phyloP scores from a whole-genome alignment of 2,797 vertebrate genomes.

The Sebastes cheni region DNA sequence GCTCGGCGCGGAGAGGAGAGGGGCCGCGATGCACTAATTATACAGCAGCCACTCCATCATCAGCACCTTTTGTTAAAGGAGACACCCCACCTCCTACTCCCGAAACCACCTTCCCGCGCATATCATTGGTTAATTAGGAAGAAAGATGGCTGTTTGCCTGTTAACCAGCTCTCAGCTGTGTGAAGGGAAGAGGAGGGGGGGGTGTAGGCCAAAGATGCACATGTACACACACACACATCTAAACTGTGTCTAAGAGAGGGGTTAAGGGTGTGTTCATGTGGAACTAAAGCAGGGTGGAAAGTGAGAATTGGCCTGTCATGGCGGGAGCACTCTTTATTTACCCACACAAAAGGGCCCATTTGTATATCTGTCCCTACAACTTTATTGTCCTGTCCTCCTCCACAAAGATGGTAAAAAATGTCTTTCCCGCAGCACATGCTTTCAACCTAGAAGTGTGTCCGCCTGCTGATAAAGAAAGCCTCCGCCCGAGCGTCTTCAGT shows the following conservation, averaged over 20 bases:
- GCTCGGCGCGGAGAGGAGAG: constrained; percentile 88
- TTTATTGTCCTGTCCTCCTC: constrained; percentile 90
- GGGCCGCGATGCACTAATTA: constrained; percentile 99
- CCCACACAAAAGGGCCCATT: constrained; percentile 96
- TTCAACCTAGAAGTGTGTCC: constrained; percentile 50
- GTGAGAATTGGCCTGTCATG: constrained; percentile 94
- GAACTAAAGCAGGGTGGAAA: constrained; percentile 86
- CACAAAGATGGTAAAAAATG: constrained; percentile 86
- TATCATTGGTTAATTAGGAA: constrained; percentile 99
- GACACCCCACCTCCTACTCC: constrained; percentile 89
- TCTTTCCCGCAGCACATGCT: constrained; percentile 63
- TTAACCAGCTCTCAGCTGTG: constrained; percentile 86
- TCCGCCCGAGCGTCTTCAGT: neutral
- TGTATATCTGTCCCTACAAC: constrained; percentile 94
- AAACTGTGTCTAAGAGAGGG: constrained; percentile 50
- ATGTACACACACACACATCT: constrained; percentile 25
- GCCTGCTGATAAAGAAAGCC: constrained; percentile 68
- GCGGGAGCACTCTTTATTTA: constrained; percentile 96
- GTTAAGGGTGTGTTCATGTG: constrained; percentile 86
- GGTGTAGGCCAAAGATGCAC: constrained; percentile 73
- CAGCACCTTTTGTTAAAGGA: constrained; percentile 99
- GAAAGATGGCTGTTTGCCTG: constrained; percentile 97
- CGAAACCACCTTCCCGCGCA: constrained; percentile 84
- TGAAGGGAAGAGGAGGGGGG: constrained; percentile 65
- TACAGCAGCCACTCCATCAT: constrained; percentile 99